These are phyloP conservation scores for Cyanocitta stelleri DNA, from an alignment of 2,113 vertebrate species.

Conservation along the genomic window DNA sequence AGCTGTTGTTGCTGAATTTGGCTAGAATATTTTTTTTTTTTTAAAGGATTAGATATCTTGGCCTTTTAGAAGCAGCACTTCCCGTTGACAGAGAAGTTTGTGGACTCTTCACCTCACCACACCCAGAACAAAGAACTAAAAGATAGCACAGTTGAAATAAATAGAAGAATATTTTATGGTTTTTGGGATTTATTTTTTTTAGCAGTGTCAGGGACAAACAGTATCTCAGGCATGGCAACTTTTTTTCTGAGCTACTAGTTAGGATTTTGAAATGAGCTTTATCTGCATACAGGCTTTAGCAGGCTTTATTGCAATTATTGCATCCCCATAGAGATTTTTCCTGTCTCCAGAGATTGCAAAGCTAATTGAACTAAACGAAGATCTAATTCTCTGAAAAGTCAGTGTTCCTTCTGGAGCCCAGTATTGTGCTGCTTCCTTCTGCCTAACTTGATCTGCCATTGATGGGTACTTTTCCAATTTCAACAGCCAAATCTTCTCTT, in stretches of 20 bases:
- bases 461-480: background rate
- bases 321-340: background rate
- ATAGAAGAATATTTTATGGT: background rate
- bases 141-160: constrained; percentile 19
- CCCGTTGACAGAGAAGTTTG: background rate
- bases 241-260: background rate
- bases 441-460: background rate
- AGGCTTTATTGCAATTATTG: background rate
- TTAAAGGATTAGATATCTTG: background rate
- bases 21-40: background rate
- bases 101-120: constrained; percentile 25
- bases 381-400: background rate
- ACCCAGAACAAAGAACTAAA: constrained; percentile 24
- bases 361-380: background rate
- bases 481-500: background rate
- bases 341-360: background rate
- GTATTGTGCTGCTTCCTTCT: background rate
- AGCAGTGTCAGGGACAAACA: background rate
- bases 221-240: background rate
- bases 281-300: background rate
- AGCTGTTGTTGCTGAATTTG: background rate
- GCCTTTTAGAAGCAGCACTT: background rate
- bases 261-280: background rate
- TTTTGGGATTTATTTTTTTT: background rate
- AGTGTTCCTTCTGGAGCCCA: background rate